These are phyloP conservation scores for Podotricha telesiphe DNA, from an alignment of 2,888 invertebrate genomes.

Conservation along the genomic window DNA sequence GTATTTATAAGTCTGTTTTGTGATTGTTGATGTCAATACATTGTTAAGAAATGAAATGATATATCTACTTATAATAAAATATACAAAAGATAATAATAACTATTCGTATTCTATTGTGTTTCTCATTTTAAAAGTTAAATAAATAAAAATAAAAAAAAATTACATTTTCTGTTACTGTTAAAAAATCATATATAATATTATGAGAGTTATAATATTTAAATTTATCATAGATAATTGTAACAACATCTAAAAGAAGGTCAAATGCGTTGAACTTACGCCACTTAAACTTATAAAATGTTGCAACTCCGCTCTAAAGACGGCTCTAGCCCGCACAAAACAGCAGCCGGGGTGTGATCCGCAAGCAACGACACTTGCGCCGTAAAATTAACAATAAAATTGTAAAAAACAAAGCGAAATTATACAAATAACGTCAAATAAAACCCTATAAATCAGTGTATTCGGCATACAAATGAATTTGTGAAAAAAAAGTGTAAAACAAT, in stretches of 20 bases:
- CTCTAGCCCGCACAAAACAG: slow-evolving; percentile 62
- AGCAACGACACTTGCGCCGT: slow-evolving; percentile 63
- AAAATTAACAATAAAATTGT: slow-evolving; percentile 69
- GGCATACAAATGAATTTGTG: slow-evolving; percentile 36
- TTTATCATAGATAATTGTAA: not conserved
- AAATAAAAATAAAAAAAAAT: too few relatives aligned
- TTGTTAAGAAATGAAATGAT: too few relatives aligned
- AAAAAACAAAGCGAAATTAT: slow-evolving; percentile 56
- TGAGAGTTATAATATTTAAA: too few relatives aligned
- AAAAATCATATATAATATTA: too few relatives aligned
- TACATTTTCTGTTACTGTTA: too few relatives aligned
- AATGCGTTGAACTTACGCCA: slow-evolving; percentile 31
- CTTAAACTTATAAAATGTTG: slow-evolving; percentile 29
- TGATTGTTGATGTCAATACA: too few relatives aligned
- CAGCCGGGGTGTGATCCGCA: slow-evolving; percentile 76
- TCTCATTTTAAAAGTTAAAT: too few relatives aligned
- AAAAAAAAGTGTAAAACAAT: slow-evolving; percentile 29
- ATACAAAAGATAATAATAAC: too few relatives aligned
- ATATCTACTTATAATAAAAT: too few relatives aligned
- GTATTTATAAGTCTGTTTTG: too few relatives aligned
- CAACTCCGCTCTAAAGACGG: slow-evolving; percentile 55
- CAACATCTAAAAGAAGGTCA: slow-evolving; percentile 2
- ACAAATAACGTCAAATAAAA: slow-evolving; percentile 18
- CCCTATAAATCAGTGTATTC: slow-evolving; percentile 3
- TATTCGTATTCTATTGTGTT: too few relatives aligned